Evolutionary conservation across 2,797 vertebrate genomes (phyloP), one percentile per base, ranked within the genome.

Genomic region (Meriones psammophilus): DNA sequence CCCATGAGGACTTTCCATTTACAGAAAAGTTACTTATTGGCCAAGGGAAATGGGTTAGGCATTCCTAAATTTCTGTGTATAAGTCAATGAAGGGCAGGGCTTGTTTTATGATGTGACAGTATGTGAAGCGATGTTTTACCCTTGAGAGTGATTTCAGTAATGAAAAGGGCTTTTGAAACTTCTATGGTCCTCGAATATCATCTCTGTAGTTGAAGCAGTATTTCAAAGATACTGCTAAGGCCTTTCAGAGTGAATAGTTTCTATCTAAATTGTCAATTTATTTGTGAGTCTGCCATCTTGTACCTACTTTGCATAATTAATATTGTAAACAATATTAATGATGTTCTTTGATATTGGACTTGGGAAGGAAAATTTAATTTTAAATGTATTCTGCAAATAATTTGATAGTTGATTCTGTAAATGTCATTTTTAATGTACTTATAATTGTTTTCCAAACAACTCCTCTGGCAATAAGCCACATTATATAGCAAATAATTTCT

Each of bases 301-400:
- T 28, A n/a, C 60, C 64, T 95, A 91, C 60, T 97, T 94, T 88
- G 78, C 95, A 97, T 93, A 97, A 96, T 94, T 96, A 96, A 91
- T 94, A 91, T 74, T 80, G 36, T 80, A 91, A 87, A 66, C 54
- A 91, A 94, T 94, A 94, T 88, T 94, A 96, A 97, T 94, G 79
- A 95, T 78, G 62, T 95, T 95, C 85, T 97, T 96, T 97, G 91
- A 91, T 97, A 74, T 73, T 91, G 83, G 80, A 81, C 73, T 81
- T 89, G 83, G 84, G 69, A 94, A 94, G 96, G 84, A 96, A 95
- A 94, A 94, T 97, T 96, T 97, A 84, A 96, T 97, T 96, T 96
- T 92, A 95, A 95, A 85, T 85, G 83, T 95, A 92, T 96, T 94
- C 91, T 50, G 76, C 74, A 95, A 97, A 96, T 97, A 97, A 97